Conservation (phyloP, 2,888 invertebrate species). For the Acanthosepion esculentum region DNA sequence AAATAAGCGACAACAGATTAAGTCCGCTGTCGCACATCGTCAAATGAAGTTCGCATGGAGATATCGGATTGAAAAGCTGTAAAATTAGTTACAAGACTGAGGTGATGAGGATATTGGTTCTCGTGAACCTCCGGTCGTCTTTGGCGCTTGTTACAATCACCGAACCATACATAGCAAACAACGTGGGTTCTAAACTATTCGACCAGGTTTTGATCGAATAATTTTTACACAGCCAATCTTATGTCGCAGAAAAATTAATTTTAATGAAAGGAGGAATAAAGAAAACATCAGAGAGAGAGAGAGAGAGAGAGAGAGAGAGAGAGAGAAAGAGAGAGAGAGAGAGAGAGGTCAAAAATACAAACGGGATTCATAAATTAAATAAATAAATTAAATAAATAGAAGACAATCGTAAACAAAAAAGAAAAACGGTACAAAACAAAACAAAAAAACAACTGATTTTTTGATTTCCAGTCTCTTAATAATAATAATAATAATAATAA, state of each 20-base stretch:
- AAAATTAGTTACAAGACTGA: neutral
- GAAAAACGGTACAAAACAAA: neutral
- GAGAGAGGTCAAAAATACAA: neutral
- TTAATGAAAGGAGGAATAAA: neutral
- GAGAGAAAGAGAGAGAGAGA: no score
- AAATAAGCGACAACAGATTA: no score
- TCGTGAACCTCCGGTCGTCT: neutral
- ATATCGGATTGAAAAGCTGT: neutral
- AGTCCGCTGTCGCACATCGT: no score
- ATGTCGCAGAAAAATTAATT: neutral
- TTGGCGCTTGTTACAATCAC: neutral
- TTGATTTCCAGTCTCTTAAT: no score
- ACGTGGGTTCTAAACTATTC: neutral
- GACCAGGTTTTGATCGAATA: neutral
- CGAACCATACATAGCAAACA: neutral
- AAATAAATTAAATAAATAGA: neutral
- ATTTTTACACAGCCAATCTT: conserved; percentile 1
- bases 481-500: neutral
- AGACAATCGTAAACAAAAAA: neutral
- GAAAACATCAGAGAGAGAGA: neutral
- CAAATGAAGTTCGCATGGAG: neutral
- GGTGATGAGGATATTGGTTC: neutral
- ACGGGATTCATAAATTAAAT: neutral
- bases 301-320: no score
- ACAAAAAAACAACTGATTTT: neutral